Base-by-base conservation (phyloP, 35 echinoderm and acorn worm genomes). In the Heliocidaris tuberculata region DNA sequence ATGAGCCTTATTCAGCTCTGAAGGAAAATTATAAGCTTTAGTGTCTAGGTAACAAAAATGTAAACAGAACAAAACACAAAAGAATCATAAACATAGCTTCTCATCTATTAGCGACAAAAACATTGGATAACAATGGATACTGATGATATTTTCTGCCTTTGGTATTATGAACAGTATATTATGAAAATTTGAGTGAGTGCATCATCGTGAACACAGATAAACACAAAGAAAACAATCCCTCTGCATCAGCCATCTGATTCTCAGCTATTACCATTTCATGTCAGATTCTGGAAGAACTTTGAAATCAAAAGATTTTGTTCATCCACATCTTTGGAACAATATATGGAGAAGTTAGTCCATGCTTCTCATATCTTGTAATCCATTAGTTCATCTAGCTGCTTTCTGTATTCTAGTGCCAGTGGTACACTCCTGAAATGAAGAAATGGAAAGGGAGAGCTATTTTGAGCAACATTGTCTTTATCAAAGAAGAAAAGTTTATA, bases 331-430 rank as follows among this genome's bases (percentile, higher is more conserved):
- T 59, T 47, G 31, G 92, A 27, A 27, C 31, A 93, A 8, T 8
- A 48, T 5, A 32, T 24, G 0, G 8, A 78, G 65, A 32, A 15
- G 19, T 29, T 88, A 7, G 86, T 88, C 31, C 31, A 31, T 6
- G 10, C 87, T 48, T 89, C 31, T 95, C 95, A 97, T 65, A 95
- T 86, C 88, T 96, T 97, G 95, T 97, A 97, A 27, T 97, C 96
- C 96, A 97, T 97, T 48, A 97, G 56, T 12, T 97, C 86, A 27
- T 32, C n/a, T 21, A 97, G 78, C 86, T 95, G 86, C 48, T 94
- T 95, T 27, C 86, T 94, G 95, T 97, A 97, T 17, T 96, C 96
- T 48, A 95, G 95, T 21, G 96, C 93, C 50, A 95, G 60, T 32
- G 50, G 47, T 7, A 97, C 85, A 93, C 92, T 96, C 48, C 96